Evolutionary conservation across 2,888 invertebrate genomes (phyloP).

Genomic region (Perizoma flavofasciatum): DNA sequence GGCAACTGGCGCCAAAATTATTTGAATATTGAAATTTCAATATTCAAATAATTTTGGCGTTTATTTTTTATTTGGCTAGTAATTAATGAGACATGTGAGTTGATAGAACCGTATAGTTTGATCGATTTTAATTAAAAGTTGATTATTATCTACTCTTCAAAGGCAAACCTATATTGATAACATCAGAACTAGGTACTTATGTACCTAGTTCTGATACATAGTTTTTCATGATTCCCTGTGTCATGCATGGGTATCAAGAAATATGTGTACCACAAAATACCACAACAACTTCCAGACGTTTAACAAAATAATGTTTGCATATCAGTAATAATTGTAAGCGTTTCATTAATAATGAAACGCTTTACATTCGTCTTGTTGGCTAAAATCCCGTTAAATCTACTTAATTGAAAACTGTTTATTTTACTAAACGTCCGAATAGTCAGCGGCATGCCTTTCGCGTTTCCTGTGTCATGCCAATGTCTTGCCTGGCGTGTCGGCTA

Average conservation of each 20-base stretch:
- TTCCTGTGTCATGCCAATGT: slow-evolving; percentile 32
- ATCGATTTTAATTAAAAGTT: neutral
- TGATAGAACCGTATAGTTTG: neutral
- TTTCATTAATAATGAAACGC: too few relatives aligned
- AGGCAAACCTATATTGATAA: too few relatives aligned
- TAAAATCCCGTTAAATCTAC: slow-evolving; percentile 16
- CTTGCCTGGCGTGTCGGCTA: slow-evolving; percentile 10
- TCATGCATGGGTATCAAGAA: too few relatives aligned
- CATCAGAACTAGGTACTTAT: too few relatives aligned
- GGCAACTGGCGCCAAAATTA: slow-evolving; percentile 23
- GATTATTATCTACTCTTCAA: too few relatives aligned
- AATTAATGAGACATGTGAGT: neutral
- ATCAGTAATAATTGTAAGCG: too few relatives aligned
- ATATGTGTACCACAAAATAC: too few relatives aligned
- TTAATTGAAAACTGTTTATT: slow-evolving; percentile 28
- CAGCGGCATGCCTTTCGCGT: slow-evolving; percentile 26
- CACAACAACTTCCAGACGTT: too few relatives aligned
- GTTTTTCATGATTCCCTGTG: too few relatives aligned
- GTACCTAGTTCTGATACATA: too few relatives aligned
- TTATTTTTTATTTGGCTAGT: slow-evolving; percentile 1
- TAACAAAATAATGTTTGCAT: too few relatives aligned
- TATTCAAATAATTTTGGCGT: too few relatives aligned
- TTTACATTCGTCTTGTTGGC: slow-evolving; percentile 3
- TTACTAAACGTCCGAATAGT: slow-evolving; percentile 23
- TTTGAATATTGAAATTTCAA: slow-evolving; percentile 14